phyloP scores from a whole-genome alignment of 1,140 invertebrate genomes.

The Oryctes rhinoceros region DNA sequence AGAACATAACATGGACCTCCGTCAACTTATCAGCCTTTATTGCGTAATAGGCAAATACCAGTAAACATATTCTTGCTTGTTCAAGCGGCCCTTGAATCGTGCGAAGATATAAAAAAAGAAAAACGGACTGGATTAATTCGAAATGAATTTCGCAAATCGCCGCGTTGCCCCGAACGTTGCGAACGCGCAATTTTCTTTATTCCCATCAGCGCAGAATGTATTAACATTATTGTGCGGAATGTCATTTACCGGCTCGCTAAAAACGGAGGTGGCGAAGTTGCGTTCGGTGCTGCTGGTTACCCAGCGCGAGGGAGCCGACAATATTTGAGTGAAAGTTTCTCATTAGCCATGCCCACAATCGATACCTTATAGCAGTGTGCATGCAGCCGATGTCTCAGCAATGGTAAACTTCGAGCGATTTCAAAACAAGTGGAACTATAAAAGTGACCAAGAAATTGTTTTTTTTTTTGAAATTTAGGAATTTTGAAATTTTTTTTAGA shows the following conservation, averaged over 20 bases:
- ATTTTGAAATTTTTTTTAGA: too few species aligned
- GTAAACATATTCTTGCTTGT: background rate
- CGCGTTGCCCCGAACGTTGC: background rate
- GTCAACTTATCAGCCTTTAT: slow-evolving; percentile 9
- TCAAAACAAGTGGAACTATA: too few species aligned
- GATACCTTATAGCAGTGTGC: too few species aligned
- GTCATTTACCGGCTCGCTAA: background rate
- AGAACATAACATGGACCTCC: background rate
- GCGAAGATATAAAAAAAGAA: background rate
- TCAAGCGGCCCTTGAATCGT: background rate
- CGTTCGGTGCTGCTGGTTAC: background rate
- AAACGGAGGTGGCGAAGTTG: background rate
- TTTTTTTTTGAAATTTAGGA: too few species aligned
- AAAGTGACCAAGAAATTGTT: too few species aligned
- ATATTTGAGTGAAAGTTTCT: slow-evolving; percentile 5
- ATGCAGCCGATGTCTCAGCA: too few species aligned
- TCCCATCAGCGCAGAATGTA: background rate
- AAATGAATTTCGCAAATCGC: slow-evolving; percentile 2
- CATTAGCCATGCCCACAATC: background rate
- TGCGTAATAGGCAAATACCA: background rate
- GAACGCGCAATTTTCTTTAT: background rate
- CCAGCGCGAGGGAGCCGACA: background rate
- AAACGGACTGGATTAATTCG: background rate
- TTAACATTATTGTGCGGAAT: slow-evolving; percentile 18
- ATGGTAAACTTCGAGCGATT: too few species aligned